Conservation (phyloP, 1,140 invertebrate species). For the Drosophila murphyi region DNA sequence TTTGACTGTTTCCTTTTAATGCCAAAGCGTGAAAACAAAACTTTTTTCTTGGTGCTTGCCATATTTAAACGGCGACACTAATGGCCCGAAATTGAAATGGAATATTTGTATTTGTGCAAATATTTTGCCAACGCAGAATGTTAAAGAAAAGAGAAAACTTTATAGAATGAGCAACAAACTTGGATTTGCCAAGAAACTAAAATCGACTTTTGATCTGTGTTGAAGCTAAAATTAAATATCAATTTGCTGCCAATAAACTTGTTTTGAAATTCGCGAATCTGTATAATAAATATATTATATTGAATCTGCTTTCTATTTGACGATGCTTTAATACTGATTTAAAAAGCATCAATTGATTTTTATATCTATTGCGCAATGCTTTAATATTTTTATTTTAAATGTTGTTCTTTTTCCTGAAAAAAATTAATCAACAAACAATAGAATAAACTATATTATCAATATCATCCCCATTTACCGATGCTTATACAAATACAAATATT, state of each 20-base stretch:
- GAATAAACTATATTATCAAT: too few relatives aligned
- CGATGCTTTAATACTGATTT: too few relatives aligned
- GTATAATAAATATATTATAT: too few relatives aligned
- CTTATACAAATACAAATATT: too few relatives aligned
- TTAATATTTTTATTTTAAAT: background rate
- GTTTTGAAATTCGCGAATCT: too few relatives aligned
- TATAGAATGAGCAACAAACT: constrained; percentile 2
- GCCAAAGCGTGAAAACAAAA: constrained; percentile 79
- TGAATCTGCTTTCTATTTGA: too few relatives aligned
- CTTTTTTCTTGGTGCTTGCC: constrained; percentile 49
- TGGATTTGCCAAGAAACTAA: constrained; percentile 13
- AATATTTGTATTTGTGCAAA: constrained; percentile 69
- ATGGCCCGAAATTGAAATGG: constrained; percentile 76
- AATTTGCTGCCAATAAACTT: background rate
- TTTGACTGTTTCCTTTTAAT: constrained; percentile 76
- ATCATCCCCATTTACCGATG: too few relatives aligned
- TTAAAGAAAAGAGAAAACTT: constrained; percentile 37
- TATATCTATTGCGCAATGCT: too few relatives aligned
- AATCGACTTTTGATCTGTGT: background rate
- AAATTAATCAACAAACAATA: background rate
- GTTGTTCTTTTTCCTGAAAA: background rate
- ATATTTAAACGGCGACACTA: constrained; percentile 70
- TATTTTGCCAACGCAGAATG: constrained; percentile 44
- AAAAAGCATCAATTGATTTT: too few relatives aligned
- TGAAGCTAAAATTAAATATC: background rate